These are phyloP conservation scores for Saimiri boliviensis DNA, from an alignment of 2,113 vertebrate species.

Conservation along the genomic window DNA sequence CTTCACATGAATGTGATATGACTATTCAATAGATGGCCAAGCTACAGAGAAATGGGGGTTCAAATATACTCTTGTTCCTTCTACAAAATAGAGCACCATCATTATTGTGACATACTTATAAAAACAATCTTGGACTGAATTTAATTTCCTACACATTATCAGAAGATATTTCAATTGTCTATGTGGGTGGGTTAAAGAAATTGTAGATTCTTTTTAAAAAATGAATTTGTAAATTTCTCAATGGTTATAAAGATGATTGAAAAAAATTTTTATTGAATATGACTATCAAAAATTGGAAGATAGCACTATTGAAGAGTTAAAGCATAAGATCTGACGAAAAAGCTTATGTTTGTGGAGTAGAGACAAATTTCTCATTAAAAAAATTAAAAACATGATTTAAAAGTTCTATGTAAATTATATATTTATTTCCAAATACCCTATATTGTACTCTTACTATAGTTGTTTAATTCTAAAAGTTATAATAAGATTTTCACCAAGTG, in stretches of 20 bases:
- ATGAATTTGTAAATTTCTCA: neutral
- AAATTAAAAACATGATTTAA: neutral
- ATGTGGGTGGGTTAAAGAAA: neutral
- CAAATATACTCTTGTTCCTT: neutral
- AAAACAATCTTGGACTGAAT: neutral
- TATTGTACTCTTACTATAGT: constrained; percentile 22
- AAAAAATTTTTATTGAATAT: neutral
- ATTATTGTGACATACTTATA: neutral
- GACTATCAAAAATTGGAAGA: neutral
- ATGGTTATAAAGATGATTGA: neutral
- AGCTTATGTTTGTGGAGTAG: neutral
- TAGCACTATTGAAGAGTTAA: neutral
- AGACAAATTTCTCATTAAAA: neutral
- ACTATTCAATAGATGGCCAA: no score
- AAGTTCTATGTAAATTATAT: neutral
- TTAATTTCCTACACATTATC: neutral
- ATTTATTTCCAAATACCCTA: neutral
- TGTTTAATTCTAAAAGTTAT: neutral
- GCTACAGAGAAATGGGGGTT: no score
- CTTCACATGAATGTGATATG: neutral
- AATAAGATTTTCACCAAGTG: neutral
- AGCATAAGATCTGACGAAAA: neutral
- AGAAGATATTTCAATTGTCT: neutral
- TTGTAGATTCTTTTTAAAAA: neutral
- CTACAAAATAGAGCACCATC: neutral